These are phyloP conservation scores for Halocynthia aurantium DNA, from an alignment of 23 tunicate genomes.

Conservation along the genomic window DNA sequence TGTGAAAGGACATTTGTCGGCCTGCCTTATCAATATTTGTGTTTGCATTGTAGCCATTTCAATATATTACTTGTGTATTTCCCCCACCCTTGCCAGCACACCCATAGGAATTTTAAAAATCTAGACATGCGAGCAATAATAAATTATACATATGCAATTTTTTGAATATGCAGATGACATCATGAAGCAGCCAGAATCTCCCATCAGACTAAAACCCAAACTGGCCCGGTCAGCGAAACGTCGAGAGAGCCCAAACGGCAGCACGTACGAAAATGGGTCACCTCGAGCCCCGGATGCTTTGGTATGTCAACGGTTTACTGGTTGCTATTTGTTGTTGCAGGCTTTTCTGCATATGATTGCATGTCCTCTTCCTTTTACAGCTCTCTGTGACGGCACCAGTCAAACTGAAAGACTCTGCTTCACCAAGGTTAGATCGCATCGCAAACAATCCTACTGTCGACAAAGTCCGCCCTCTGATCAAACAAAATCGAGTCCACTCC, in stretches of 20 bases:
- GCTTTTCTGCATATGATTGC: neutral
- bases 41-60: no score
- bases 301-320: no score
- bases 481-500: conserved; percentile 9
- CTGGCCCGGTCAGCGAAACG: conserved; percentile 19
- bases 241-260: conserved; percentile 15
- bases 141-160: no score
- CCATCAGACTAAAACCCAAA: conserved; percentile 8
- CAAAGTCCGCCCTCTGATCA: conserved; percentile 40
- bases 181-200: conserved; percentile 7
- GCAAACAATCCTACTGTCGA: conserved; percentile 24
- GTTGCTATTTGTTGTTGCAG: neutral
- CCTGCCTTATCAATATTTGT: no score
- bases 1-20: no score
- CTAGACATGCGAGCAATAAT: no score
- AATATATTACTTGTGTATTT: no score
- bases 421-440: conserved; percentile 52
- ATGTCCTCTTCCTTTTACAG: neutral
- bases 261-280: conserved; percentile 3
- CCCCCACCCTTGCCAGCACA: no score
- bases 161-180: conserved; percentile 6
- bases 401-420: conserved; percentile 54
- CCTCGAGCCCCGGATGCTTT: no score
- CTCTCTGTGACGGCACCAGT: conserved; percentile 29
- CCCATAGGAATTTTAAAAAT: no score